Percentiles rank a stretch among this genome's conserved stretches.
Conservation (phyloP, 2,797 vertebrate genomes). For the Lepus oiostolus region DNA sequence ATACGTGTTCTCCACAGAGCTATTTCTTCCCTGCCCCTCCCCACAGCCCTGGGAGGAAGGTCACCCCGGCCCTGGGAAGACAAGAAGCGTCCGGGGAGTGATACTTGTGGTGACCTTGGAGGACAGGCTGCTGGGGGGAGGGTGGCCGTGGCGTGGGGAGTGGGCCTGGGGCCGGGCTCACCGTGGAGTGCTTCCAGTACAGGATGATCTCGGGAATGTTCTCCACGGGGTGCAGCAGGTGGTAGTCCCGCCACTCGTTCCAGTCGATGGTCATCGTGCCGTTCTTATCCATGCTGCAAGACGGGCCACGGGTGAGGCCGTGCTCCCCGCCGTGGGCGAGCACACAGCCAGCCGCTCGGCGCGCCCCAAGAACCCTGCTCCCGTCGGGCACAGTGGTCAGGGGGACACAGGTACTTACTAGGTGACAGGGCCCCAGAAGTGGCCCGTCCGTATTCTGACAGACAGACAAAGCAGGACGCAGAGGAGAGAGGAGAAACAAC, state of each 20-base stretch:
- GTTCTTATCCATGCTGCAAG: constrained; percentile 96
- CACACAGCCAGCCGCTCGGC: too few species aligned
- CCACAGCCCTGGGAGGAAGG: background rate
- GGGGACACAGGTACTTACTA: constrained; percentile 94
- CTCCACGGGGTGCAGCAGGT: constrained; percentile 95
- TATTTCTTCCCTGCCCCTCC: background rate
- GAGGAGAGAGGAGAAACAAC: constrained; percentile 90
- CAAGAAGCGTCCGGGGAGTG: background rate
- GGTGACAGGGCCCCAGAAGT: constrained; percentile 97
- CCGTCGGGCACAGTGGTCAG: constrained; percentile 64
- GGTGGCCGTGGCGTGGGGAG: too few species aligned
- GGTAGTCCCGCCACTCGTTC: constrained; percentile 98
- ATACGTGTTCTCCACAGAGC: too few species aligned
- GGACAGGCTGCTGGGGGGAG: background rate
- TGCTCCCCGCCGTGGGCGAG: too few species aligned
- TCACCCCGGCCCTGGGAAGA: background rate
- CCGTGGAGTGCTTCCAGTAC: constrained; percentile 99
- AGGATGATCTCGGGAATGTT: constrained; percentile 99
- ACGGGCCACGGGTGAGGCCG: background rate
- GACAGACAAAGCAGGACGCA: constrained; percentile 91
- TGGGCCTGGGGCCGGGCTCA: constrained; percentile 82
- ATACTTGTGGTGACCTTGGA: background rate
- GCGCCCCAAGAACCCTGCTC: constrained; percentile 60
- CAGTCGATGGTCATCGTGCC: constrained; percentile 99
- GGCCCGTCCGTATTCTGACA: constrained; percentile 97